Conservation (phyloP, 2,888 invertebrate species). For the Stenodema calcarata region DNA sequence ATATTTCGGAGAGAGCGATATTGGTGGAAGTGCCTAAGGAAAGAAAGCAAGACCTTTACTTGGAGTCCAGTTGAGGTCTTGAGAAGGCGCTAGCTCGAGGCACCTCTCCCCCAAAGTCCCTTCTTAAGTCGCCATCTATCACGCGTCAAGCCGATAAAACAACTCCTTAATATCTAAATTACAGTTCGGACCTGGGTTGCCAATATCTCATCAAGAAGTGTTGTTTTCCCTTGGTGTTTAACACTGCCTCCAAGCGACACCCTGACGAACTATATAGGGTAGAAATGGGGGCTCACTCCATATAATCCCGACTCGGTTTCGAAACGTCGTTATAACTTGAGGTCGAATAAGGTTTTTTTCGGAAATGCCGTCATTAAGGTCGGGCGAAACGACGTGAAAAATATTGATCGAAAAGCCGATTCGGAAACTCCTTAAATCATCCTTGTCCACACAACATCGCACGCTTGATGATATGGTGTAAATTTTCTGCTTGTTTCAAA, state of each 20-base stretch:
- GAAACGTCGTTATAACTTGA: background rate
- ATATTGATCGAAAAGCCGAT: background rate
- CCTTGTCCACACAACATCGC: background rate
- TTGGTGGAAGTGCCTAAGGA: background rate
- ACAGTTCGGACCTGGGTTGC: conserved; percentile 19
- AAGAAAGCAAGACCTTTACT: conserved; percentile 15
- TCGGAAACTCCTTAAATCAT: background rate
- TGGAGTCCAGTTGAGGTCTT: background rate
- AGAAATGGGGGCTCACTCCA: conserved; percentile 7
- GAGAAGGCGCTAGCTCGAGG: background rate
- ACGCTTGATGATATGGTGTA: background rate
- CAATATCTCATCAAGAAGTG: conserved; percentile 37
- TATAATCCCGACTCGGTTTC: background rate
- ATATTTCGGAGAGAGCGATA: background rate
- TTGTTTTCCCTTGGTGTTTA: conserved; percentile 18
- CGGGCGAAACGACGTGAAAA: background rate
- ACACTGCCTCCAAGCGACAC: conserved; percentile 34
- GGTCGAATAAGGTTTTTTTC: background rate
- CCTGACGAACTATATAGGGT: conserved; percentile 20
- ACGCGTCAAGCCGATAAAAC: conserved; percentile 34
- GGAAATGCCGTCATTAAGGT: background rate
- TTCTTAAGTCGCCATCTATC: conserved; percentile 29
- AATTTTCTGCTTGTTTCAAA: background rate
- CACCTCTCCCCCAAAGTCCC: conserved; percentile 3
- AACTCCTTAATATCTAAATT: conserved; percentile 40